These are phyloP conservation scores for Stegana nigrithorax DNA, from an alignment of 2,888 invertebrate genomes.

Conservation along the genomic window DNA sequence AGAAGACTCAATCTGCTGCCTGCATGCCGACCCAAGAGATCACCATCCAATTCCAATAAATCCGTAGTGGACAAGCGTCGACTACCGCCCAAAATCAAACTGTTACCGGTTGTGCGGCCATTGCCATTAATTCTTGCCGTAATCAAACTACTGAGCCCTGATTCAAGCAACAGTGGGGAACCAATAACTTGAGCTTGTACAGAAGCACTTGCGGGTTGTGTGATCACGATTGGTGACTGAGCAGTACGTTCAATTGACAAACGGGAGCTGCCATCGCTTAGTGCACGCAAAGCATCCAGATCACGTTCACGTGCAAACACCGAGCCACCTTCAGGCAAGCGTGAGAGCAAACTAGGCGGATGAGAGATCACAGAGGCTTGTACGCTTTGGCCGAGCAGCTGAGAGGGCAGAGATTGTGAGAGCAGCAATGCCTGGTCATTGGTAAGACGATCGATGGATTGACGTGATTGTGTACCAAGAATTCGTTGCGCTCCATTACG, in stretches of 20 bases:
- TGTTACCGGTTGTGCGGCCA: slow-evolving; percentile 37
- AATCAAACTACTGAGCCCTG: slow-evolving; percentile 43
- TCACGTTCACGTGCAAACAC: slow-evolving; percentile 50
- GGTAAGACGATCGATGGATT: slow-evolving; percentile 53
- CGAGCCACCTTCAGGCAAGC: slow-evolving; percentile 40
- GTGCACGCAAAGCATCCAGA: slow-evolving; percentile 49
- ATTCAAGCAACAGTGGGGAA: slow-evolving; percentile 56
- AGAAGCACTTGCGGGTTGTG: slow-evolving; percentile 63
- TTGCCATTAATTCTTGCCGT: slow-evolving; percentile 30
- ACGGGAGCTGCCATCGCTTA: slow-evolving; percentile 42
- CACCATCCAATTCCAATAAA: slow-evolving; percentile 26
- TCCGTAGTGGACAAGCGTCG: slow-evolving; percentile 23
- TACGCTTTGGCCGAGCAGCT: slow-evolving; percentile 60
- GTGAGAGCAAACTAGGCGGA: slow-evolving; percentile 59
- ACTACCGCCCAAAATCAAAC: slow-evolving; percentile 40
- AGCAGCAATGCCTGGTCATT: slow-evolving; percentile 56
- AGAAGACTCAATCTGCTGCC: slow-evolving; percentile 4
- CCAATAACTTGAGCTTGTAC: slow-evolving; percentile 64
- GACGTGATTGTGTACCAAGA: slow-evolving; percentile 64
- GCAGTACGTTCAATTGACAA: slow-evolving; percentile 54
- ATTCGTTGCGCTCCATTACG: slow-evolving; percentile 66
- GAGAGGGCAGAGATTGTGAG: slow-evolving; percentile 52
- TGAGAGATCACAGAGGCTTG: slow-evolving; percentile 65
- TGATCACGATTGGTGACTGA: slow-evolving; percentile 56
- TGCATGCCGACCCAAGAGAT: slow-evolving; percentile 16